Base-by-base conservation (phyloP, 1,140 invertebrate species). In the Chlorops oryzae region DNA sequence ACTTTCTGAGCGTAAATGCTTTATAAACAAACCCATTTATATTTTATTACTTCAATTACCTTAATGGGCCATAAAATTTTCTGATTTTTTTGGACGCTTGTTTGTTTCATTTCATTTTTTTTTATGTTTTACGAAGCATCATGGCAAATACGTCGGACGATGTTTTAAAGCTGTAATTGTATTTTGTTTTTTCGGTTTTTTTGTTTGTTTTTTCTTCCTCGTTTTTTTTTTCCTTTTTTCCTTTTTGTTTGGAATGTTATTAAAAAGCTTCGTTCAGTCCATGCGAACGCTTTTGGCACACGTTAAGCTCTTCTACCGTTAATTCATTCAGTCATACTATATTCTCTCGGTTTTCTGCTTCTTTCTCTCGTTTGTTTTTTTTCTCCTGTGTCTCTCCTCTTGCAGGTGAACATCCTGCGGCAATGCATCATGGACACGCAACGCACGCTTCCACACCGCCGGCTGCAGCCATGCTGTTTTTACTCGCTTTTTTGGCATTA, bases 401-500 rank as follows among this genome's bases (percentile, higher is more conserved):
- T 75, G 27, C 77, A 88, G 86, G 86, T 57, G 86, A 88, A 72
- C 84, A 88, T 75, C 86, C 86, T 65, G 86, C 86, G 42, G 86
- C 86, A 18, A 88, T 88, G 86, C 85, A 89, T 70, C 84, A 88
- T 55, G 85, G 86, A 9, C 58, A 59, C 50, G 60, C 71, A 10
- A 55, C 70, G 53, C 61, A 38, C 20, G 40, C 42, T 44, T 25
- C 40, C 22, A n/a, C 32, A 50, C 44, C 48, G 27, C 44, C 53
- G 35, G 20, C 18, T 28, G 35, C 43, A 17, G 18, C 46, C 7
- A 20, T 51, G n/a, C 13, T 51, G 18, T 18, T 51, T 3, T n/a
- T n/a, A n/a, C 23, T 43, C 12, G 42, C 42, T 22, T 46, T 51
- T 23, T 25, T 46, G 40, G n/a, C 37, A 27, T 27, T 46, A 32